These are phyloP conservation scores for Uloborus plumipes DNA, from an alignment of 2,888 invertebrate species.

Conservation along the genomic window DNA sequence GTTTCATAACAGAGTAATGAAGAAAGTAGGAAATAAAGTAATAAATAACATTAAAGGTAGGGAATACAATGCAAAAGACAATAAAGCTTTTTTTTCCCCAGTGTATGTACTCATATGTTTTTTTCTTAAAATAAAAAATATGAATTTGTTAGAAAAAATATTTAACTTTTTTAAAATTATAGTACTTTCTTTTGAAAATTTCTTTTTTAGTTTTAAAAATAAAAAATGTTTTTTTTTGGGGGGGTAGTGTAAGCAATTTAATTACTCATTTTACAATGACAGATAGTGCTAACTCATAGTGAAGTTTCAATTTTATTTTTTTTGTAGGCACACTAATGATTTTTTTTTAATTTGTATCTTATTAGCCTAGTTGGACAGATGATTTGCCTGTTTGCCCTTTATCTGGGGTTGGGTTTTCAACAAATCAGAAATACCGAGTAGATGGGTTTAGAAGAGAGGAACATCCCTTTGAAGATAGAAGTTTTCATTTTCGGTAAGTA, in stretches of 20 bases:
- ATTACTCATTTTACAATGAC: background rate
- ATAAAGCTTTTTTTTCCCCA: no score
- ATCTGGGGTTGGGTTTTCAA: slow-evolving; percentile 64
- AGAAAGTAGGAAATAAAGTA: no score
- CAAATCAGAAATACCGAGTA: slow-evolving; percentile 79
- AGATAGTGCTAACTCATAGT: background rate
- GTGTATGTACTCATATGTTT: no score
- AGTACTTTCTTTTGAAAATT: no score
- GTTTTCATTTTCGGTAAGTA: slow-evolving; percentile 80
- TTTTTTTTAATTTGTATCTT: background rate
- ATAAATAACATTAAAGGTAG: no score
- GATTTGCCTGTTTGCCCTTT: slow-evolving; percentile 64
- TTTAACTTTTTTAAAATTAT: no score
- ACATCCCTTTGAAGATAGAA: slow-evolving; percentile 81
- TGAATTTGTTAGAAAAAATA: no score
- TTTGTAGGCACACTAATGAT: background rate
- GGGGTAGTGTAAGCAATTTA: background rate
- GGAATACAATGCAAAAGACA: no score
- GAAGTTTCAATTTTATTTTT: background rate
- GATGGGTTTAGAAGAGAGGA: slow-evolving; percentile 80
- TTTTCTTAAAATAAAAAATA: no score
- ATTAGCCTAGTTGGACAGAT: slow-evolving; percentile 65
- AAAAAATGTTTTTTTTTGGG: background rate
- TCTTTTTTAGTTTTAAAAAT: no score
- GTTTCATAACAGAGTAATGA: no score